These are phyloP conservation scores for Quiscalus mexicanus DNA, from an alignment of 2,113 vertebrate species.

Conservation along the genomic window DNA sequence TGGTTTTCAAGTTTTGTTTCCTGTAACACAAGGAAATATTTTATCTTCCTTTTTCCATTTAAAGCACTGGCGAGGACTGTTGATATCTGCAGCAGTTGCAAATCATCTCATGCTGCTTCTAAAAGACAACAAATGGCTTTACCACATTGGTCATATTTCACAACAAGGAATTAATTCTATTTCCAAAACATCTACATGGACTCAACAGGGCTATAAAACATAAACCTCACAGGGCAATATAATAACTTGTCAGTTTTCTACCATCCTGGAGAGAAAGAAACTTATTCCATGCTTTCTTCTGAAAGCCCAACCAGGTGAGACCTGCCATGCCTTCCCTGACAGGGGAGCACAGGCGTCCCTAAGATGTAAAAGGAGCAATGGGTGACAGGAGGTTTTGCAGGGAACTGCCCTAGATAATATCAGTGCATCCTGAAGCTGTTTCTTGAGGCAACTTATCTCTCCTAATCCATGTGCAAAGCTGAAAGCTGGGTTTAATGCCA, in stretches of 20 bases:
- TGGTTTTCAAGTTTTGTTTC: neutral
- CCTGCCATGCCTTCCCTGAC: no score
- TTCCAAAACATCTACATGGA: neutral
- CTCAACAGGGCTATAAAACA: neutral
- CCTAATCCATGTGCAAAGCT: slow-evolving; percentile 5
- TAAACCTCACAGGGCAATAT: neutral
- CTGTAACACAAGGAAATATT: neutral
- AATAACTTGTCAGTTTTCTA: neutral
- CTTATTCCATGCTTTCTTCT: neutral
- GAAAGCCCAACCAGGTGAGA: neutral
- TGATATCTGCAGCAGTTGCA: neutral
- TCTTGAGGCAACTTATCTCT: neutral
- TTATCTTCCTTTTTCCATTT: neutral
- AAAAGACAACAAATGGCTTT: neutral
- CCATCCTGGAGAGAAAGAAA: neutral
- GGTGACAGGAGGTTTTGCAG: neutral
- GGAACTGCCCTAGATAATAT: neutral
- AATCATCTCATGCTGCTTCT: neutral
- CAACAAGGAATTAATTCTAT: neutral
- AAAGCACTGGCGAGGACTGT: neutral
- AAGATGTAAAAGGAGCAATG: neutral
- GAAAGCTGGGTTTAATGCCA: slow-evolving; percentile 7
- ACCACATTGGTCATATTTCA: neutral
- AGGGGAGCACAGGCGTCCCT: neutral
- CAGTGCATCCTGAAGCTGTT: neutral